These are phyloP conservation scores for Charaxes varanes DNA, from an alignment of 1,140 invertebrate species.

Conservation along the genomic window DNA sequence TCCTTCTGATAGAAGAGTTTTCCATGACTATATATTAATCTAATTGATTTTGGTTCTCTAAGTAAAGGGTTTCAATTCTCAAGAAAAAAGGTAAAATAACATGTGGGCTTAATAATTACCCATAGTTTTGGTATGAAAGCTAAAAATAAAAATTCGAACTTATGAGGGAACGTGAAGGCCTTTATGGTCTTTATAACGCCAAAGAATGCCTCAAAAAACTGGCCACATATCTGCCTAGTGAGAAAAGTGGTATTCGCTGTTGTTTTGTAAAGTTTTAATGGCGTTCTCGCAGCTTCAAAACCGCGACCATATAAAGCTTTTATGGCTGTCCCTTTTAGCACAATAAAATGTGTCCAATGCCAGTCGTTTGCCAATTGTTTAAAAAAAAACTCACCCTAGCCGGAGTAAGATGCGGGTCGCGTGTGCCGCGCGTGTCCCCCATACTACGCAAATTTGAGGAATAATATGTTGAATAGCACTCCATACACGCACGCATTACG, in stretches of 20 bases:
- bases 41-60: no score
- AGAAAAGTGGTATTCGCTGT: slow-evolving; percentile 13
- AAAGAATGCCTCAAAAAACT: slow-evolving; percentile 12
- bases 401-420: slow-evolving; percentile 51
- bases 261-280: slow-evolving; percentile 11
- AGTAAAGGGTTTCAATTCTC: no score
- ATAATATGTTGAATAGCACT: slow-evolving; percentile 49
- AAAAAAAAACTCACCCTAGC: slow-evolving; percentile 33
- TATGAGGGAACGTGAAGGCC: slow-evolving; percentile 8
- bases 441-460: slow-evolving; percentile 59
- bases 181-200: slow-evolving; percentile 8
- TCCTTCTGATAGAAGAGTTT: no score
- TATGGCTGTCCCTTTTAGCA: slow-evolving; percentile 14
- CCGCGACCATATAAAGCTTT: slow-evolving; percentile 20
- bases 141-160: slow-evolving; percentile 1
- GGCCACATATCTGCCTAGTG: neutral
- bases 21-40: no score
- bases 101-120: no score
- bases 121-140: no score
- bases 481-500: slow-evolving; percentile 31
- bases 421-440: slow-evolving; percentile 60
- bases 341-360: slow-evolving; percentile 19
- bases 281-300: slow-evolving; percentile 12
- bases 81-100: no score
- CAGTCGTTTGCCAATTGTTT: slow-evolving; percentile 35